Evolutionary conservation across 2,888 invertebrate species (phyloP).

Genomic region (Napeogenes inachia): DNA sequence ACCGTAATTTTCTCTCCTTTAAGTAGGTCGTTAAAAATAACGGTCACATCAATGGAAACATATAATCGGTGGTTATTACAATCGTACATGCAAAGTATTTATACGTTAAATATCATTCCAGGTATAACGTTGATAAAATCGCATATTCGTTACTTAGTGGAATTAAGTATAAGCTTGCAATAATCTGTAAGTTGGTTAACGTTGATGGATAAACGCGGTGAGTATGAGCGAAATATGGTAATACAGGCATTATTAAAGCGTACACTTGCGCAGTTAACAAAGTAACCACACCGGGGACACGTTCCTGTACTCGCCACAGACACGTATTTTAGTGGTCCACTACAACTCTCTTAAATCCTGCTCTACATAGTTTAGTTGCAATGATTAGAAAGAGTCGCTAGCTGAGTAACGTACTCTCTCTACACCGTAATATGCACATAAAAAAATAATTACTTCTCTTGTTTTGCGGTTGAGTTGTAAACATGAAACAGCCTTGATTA

Average conservation of each 20-base stretch:
- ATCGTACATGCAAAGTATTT: no score
- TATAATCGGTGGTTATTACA: no score
- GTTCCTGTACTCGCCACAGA: slow-evolving; percentile 30
- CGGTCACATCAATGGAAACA: no score
- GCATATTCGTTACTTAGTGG: slow-evolving; percentile 21
- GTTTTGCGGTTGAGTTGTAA: slow-evolving; percentile 2
- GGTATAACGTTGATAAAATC: slow-evolving; percentile 21
- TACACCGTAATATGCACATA: slow-evolving; percentile 15
- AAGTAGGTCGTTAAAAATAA: no score
- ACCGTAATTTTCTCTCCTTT: no score
- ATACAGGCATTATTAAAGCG: slow-evolving; percentile 25
- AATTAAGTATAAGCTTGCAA: slow-evolving; percentile 23
- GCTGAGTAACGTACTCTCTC: slow-evolving; percentile 14
- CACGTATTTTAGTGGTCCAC: slow-evolving; percentile 23
- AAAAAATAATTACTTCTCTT: no score
- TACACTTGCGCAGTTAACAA: slow-evolving; percentile 27
- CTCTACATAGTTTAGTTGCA: slow-evolving; percentile 14
- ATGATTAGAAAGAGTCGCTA: no score
- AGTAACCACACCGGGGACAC: slow-evolving; percentile 28
- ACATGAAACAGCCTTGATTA: not conserved
- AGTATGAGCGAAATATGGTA: slow-evolving; percentile 30
- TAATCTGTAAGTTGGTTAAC: slow-evolving; percentile 24
- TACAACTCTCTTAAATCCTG: slow-evolving; percentile 23
- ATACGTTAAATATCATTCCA: slow-evolving; percentile 5
- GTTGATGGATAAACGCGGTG: slow-evolving; percentile 23